Evolutionary conservation across 2,797 vertebrate species (phyloP).

Genomic region (Mormyrus proboscirostris): DNA sequence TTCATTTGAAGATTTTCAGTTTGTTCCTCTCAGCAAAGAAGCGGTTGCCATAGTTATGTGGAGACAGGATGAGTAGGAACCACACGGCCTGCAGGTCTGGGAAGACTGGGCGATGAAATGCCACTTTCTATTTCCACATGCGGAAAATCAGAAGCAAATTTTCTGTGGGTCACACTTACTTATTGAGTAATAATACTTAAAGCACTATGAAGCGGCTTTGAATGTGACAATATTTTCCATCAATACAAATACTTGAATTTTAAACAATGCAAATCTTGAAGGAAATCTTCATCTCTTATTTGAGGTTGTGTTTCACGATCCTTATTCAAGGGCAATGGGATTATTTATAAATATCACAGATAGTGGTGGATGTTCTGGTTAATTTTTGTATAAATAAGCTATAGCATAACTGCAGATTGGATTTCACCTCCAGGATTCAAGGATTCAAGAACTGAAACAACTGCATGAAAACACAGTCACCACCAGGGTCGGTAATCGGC

Average conservation of each 20-base stretch:
- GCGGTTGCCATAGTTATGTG: conserved; percentile 12
- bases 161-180: neutral
- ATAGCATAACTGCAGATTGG: neutral
- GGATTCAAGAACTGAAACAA: neutral
- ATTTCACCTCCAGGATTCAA: neutral
- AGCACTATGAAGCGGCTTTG: neutral
- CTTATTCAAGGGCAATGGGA: neutral
- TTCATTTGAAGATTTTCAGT: conserved; percentile 8
- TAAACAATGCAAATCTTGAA: neutral
- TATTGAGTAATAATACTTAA: neutral
- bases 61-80: neutral
- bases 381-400: neutral
- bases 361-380: neutral
- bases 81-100: neutral
- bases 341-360: neutral
- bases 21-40: conserved; percentile 14
- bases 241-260: neutral
- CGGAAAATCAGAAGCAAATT: neutral
- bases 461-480: neutral
- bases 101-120: neutral
- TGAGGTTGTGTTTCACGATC: neutral
- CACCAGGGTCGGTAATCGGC: neutral
- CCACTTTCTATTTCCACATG: neutral
- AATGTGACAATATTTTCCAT: neutral
- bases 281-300: neutral